Conservation (phyloP, 2,797 vertebrate species). For the Hyperoplus immaculatus region DNA sequence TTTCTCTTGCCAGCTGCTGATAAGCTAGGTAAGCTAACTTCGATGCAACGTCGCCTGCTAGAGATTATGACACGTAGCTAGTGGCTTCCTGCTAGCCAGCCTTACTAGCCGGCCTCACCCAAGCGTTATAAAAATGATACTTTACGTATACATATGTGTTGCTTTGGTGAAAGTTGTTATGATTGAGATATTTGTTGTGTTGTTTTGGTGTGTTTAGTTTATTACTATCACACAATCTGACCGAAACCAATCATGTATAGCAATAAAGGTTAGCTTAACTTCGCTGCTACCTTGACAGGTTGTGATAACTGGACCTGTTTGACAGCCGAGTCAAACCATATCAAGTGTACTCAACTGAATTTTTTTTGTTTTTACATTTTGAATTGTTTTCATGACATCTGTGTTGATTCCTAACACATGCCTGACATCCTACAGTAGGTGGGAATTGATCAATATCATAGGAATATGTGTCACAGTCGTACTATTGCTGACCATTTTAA, state of each 20-base stretch:
- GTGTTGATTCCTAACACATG: background rate
- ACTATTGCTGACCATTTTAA: no score
- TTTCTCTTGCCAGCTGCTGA: conserved; percentile 37
- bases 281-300: conserved; percentile 45
- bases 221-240: background rate
- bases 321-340: conserved; percentile 16
- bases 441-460: no score
- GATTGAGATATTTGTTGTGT: background rate
- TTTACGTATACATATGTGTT: fast-evolving
- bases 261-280: conserved; percentile 37
- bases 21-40: conserved; percentile 40
- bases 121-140: background rate
- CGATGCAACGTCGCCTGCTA: conserved; percentile 71
- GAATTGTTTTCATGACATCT: no score
- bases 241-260: background rate
- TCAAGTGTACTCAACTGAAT: background rate
- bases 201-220: background rate
- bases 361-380: background rate
- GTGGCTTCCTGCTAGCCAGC: conserved; percentile 65
- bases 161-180: background rate
- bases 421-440: background rate
- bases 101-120: conserved; percentile 53
- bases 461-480: no score
- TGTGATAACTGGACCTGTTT: conserved; percentile 11
- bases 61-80: conserved; percentile 83